Evolutionary conservation across 2,113 vertebrate species (phyloP).

Genomic region (Illadopsis cleaveri): DNA sequence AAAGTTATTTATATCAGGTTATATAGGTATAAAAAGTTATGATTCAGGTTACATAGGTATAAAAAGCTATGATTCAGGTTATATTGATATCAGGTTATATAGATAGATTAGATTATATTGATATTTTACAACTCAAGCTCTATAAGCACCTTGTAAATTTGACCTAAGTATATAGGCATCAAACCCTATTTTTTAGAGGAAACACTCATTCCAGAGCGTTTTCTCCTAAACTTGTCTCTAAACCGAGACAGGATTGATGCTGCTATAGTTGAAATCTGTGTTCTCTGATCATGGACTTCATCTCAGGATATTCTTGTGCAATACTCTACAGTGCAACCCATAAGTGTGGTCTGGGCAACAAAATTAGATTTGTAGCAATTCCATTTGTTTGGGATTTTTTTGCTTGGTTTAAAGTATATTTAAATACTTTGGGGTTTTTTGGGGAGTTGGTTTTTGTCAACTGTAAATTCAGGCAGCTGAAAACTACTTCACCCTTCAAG

Average conservation of each 20-base stretch:
- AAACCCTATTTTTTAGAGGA: background rate
- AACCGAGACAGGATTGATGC: background rate
- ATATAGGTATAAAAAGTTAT: background rate
- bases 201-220: background rate
- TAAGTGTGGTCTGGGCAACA: background rate
- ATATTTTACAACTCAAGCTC: background rate
- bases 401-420: background rate
- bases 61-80: background rate
- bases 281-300: background rate
- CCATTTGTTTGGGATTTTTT: background rate
- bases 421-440: background rate
- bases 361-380: background rate
- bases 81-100: background rate
- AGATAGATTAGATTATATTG: background rate
- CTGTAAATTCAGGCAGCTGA: background rate
- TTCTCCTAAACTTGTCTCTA: background rate
- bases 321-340: background rate
- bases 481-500: background rate
- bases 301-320: background rate
- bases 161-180: background rate
- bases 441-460: background rate
- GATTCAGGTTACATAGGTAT: background rate
- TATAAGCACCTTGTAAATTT: background rate
- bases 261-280: background rate
- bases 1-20: background rate